These are phyloP conservation scores for Antheraea assamensis DNA, from an alignment of 2,888 invertebrate genomes.

Conservation along the genomic window DNA sequence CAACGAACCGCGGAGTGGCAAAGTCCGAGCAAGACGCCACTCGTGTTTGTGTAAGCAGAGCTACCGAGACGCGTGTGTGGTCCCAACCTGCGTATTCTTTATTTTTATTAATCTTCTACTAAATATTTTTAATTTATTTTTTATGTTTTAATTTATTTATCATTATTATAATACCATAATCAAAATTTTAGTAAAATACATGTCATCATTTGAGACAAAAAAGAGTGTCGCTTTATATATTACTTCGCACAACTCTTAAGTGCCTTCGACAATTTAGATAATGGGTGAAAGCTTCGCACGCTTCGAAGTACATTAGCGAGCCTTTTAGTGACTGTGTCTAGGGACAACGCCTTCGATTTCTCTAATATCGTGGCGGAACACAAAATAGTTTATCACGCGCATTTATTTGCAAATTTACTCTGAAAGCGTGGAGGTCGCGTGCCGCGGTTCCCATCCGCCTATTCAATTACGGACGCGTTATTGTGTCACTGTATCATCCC, in stretches of 20 bases:
- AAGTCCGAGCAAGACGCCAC: slow-evolving; percentile 55
- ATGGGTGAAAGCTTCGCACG: slow-evolving; percentile 59
- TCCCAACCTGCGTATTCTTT: slow-evolving; percentile 47
- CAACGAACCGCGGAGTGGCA: slow-evolving; percentile 52
- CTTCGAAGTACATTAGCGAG: slow-evolving; percentile 53
- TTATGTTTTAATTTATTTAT: background rate
- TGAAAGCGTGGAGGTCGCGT: slow-evolving; percentile 61
- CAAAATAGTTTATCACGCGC: slow-evolving; percentile 67
- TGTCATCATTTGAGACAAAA: slow-evolving; percentile 44
- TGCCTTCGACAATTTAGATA: slow-evolving; percentile 75
- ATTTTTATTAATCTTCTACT: slow-evolving; percentile 30
- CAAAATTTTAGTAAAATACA: slow-evolving; percentile 33
- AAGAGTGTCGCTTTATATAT: slow-evolving; percentile 43
- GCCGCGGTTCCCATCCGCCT: slow-evolving; percentile 70
- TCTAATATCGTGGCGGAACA: slow-evolving; percentile 56
- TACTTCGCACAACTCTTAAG: slow-evolving; percentile 50
- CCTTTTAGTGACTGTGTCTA: slow-evolving; percentile 55
- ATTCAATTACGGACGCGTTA: slow-evolving; percentile 74
- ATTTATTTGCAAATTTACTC: slow-evolving; percentile 68
- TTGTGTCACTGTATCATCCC: slow-evolving; percentile 72
- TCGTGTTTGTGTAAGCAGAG: slow-evolving; percentile 67
- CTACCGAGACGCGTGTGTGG: slow-evolving; percentile 69
- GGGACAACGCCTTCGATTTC: slow-evolving; percentile 54
- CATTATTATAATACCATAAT: background rate
- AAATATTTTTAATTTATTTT: background rate